These are phyloP conservation scores for Drosophila mauritiana DNA, from an alignment of 1,140 invertebrate genomes.

Conservation along the genomic window DNA sequence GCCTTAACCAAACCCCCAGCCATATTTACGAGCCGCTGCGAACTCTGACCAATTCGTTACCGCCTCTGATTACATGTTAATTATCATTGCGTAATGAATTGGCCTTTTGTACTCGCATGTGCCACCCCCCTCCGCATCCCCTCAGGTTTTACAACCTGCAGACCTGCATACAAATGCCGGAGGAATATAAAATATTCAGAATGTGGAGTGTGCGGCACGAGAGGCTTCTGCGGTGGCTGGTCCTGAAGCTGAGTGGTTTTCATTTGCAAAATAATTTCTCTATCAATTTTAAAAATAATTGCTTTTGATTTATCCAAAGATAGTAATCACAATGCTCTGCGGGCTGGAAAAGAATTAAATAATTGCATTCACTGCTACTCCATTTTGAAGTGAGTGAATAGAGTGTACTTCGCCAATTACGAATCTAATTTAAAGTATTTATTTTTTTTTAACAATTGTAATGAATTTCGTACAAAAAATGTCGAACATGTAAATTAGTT, in stretches of 20 bases:
- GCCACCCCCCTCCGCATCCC: background rate
- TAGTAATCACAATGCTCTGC: background rate
- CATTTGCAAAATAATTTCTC: constrained; percentile 15
- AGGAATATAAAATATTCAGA: constrained; percentile 44
- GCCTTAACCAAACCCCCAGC: constrained; percentile 43
- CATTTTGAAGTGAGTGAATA: background rate
- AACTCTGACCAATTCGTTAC: constrained; percentile 59
- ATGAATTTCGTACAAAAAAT: no score
- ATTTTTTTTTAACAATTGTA: background rate
- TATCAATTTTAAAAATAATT: constrained; percentile 37
- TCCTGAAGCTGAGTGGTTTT: constrained; percentile 13
- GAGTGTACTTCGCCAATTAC: background rate
- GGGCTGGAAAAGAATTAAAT: background rate
- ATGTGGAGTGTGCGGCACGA: constrained; percentile 4
- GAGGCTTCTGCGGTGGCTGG: constrained; percentile 16
- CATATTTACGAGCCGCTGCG: constrained; percentile 39
- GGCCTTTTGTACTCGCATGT: constrained; percentile 52
- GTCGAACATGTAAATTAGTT: no score
- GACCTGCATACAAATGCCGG: constrained; percentile 30
- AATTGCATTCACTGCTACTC: background rate
- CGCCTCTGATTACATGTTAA: constrained; percentile 78
- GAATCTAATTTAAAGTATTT: background rate
- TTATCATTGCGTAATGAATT: constrained; percentile 75
- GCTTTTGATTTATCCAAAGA: constrained; percentile 12
- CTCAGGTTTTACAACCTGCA: constrained; percentile 18